Evolutionary conservation across 2,113 vertebrate species (phyloP).

Genomic region (Syngnathus scovelli): DNA sequence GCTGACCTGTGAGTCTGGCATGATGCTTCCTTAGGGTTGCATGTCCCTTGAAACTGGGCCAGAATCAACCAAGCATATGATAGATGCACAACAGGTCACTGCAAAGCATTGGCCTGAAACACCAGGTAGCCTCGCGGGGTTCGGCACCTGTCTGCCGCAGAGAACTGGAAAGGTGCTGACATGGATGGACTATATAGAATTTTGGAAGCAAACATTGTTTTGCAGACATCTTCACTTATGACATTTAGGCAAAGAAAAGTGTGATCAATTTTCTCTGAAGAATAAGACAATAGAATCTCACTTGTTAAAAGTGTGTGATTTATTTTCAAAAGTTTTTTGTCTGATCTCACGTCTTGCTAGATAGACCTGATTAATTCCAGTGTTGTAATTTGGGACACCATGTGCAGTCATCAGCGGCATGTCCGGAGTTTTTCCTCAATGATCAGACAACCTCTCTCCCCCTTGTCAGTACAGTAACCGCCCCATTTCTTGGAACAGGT

Average conservation of each 20-base stretch:
- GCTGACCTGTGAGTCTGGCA: constrained; percentile 50
- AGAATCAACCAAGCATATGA: constrained; percentile 50
- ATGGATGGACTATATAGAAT: constrained; percentile 27
- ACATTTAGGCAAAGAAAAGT: too few species aligned
- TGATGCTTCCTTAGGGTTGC: constrained; percentile 43
- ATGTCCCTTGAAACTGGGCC: constrained; percentile 50
- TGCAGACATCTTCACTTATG: background rate
- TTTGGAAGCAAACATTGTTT: constrained; percentile 14
- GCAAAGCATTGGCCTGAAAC: constrained; percentile 46
- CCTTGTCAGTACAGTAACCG: constrained; percentile 40
- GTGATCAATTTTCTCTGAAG: background rate
- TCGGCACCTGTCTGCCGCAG: constrained; percentile 43
- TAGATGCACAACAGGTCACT: constrained; percentile 56
- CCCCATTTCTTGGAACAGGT: constrained; percentile 49
- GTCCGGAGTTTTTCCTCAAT: constrained; percentile 34
- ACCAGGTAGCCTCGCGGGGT: constrained; percentile 52
- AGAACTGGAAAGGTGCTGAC: constrained; percentile 47
- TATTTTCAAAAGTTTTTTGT: constrained; percentile 26
- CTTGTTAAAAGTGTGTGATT: constrained; percentile 24
- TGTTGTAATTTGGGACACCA: constrained; percentile 34
- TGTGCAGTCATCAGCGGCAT: constrained; percentile 40
- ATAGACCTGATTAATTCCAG: constrained; percentile 32
- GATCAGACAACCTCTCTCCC: constrained; percentile 36
- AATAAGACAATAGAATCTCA: background rate
- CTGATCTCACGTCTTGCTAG: constrained; percentile 20